Evolutionary conservation across 2,797 vertebrate genomes (phyloP).

Genomic region (Gambelia wislizenii): DNA sequence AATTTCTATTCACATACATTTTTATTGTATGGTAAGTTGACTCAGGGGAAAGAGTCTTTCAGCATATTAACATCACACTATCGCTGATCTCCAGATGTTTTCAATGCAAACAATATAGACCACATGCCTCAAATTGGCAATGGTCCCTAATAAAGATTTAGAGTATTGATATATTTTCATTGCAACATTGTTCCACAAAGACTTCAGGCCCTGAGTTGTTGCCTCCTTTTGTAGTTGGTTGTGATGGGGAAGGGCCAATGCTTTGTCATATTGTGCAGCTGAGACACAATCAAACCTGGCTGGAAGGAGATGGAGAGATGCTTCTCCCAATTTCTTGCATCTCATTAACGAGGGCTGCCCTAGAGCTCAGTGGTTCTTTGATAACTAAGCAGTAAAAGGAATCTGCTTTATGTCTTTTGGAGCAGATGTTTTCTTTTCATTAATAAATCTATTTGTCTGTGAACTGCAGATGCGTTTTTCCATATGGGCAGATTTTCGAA

Average conservation of each 20-base stretch:
- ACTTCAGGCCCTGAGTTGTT: not conserved
- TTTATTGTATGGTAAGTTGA: slow-evolving; percentile 4
- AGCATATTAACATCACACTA: slow-evolving; percentile 10
- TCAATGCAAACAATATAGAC: slow-evolving; percentile 9
- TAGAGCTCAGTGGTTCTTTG: not conserved
- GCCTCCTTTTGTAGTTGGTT: not conserved
- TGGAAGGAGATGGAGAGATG: not conserved
- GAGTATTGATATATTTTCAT: slow-evolving; percentile 14
- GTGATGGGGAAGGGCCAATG: not conserved
- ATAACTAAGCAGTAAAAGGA: not conserved
- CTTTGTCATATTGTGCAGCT: not conserved
- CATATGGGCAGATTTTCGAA: slow-evolving; percentile 60
- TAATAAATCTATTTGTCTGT: slow-evolving; percentile 9
- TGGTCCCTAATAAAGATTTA: slow-evolving; percentile 5
- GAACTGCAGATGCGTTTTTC: slow-evolving; percentile 45
- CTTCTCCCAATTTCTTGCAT: not conserved
- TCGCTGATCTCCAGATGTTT: slow-evolving; percentile 18
- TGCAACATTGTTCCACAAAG: slow-evolving; percentile 11
- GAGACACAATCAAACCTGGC: not conserved
- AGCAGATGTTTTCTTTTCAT: slow-evolving; percentile 16
- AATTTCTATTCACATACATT: not conserved
- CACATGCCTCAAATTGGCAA: slow-evolving; percentile 17
- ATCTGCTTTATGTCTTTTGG: slow-evolving; percentile 21
- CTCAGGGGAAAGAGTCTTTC: slow-evolving; percentile 8
- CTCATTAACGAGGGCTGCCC: not conserved